Base-by-base conservation (phyloP, 2,888 invertebrate genomes). In the Fabriciana adippe region DNA sequence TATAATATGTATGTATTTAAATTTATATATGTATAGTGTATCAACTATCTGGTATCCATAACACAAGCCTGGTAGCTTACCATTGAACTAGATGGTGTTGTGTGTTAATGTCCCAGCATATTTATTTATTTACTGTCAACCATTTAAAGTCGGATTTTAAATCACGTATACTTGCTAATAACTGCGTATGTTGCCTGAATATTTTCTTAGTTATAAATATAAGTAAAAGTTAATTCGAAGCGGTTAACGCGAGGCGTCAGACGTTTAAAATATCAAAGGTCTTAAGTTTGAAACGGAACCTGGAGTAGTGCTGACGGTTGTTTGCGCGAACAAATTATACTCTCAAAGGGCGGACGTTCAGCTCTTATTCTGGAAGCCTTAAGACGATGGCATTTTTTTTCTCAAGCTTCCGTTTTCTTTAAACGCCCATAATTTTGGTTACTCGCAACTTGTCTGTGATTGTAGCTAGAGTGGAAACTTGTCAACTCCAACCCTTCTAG, bases 311-410 rank as follows among this genome's bases (percentile, higher is more conserved):
- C 69, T 69, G 74, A 64, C 73, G 72, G 64, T 70, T 86, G 85
- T 89, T 88, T 89, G 83, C 86, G 77, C 79, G 81, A 77, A 82
- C 81, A 82, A 83, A 89, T 89, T 87, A 88, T 80, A 84, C 82
- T 74, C 75, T 72, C 79, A 78, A 74, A 75, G 78, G 53, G 72
- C 78, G 72, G 62, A 50, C 54, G 64, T 73, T 72, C 68, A 70
- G 64, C 62, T 61, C 74, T 71, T 87, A 88, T 85, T 86, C 85
- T 80, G 79, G 67, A 41, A 51, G 45, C 64, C 47, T 69, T 64
- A 70, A 66, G 70, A 67, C 67, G 70, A 70, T 72, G 55, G 69
- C 72, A 69, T 70, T 69, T 70, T 67, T 26, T 60, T 59, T 55
- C 57, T 59, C 63, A 45, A 64, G 41, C 67, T 57, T 55, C 48